Evolutionary conservation across 2,113 vertebrate genomes (phyloP).

Genomic region (Oceanodroma tethys): DNA sequence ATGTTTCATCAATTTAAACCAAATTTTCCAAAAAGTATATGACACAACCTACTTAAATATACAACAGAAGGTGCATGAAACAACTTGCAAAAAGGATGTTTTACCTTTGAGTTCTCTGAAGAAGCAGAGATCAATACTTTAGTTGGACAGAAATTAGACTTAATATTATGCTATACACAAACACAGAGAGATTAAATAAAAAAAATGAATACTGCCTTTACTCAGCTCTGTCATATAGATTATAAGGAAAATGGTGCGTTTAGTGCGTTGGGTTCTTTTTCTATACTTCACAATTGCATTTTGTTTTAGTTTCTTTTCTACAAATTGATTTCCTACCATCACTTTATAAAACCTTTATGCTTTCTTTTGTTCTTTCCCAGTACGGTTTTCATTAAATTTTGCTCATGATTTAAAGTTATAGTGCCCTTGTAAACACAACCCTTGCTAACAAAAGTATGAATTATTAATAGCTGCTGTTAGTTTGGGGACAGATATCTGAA

Average conservation of each 20-base stretch:
- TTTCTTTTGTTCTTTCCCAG: not conserved
- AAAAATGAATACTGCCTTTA: conserved; percentile 24
- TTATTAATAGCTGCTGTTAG: not conserved
- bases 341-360: not conserved
- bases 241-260: not conserved
- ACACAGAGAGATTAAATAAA: conserved; percentile 25
- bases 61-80: not conserved
- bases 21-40: not conserved
- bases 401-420: not conserved
- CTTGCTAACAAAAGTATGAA: not conserved
- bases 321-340: not conserved
- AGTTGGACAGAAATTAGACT: not conserved
- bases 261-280: not conserved
- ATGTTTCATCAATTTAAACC: not conserved
- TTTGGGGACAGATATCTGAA: not conserved
- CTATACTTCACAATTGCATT: not conserved
- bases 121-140: conserved; percentile 22
- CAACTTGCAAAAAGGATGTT: not conserved
- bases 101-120: conserved; percentile 7
- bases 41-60: not conserved
- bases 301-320: not conserved
- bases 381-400: not conserved
- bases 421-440: not conserved
- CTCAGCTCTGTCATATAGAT: not conserved
- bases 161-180: not conserved